A percentile compares a stretch with the other conserved stretches of the same genome.
phyloP scores from a whole-genome alignment of 2,113 vertebrate species.

The Atrichornis clamosus region DNA sequence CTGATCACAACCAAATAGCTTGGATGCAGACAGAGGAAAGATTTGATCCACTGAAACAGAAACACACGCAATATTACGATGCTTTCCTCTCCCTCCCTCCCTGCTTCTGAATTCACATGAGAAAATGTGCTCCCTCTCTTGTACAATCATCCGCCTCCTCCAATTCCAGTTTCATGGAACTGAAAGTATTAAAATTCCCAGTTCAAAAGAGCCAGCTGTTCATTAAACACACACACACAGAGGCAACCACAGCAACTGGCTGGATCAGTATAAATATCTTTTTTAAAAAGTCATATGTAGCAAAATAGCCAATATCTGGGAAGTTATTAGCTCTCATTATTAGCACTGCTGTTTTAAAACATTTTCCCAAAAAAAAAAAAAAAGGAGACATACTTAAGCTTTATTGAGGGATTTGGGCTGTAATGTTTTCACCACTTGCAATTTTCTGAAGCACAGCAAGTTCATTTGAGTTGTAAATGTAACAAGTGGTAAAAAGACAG shows the following conservation, averaged over 20 bases:
- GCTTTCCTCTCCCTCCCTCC: background rate
- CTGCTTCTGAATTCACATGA: constrained; percentile 45
- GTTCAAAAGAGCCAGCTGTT: constrained; percentile 40
- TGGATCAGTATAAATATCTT: background rate
- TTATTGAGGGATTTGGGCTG: background rate
- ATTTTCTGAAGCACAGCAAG: constrained; percentile 28
- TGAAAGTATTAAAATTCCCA: constrained; percentile 35
- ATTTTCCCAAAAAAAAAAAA: background rate
- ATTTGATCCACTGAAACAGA: constrained; percentile 74
- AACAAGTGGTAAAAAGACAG: background rate
- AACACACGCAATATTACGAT: constrained; percentile 47
- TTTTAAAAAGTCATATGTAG: background rate
- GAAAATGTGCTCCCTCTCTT: constrained; percentile 34
- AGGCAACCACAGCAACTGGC: background rate
- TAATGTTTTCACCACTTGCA: background rate
- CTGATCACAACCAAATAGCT: constrained; percentile 86
- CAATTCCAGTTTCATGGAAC: constrained; percentile 11
- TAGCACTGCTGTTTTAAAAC: background rate
- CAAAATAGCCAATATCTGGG: background rate
- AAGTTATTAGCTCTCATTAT: background rate
- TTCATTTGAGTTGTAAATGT: background rate
- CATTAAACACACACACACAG: constrained; percentile 1
- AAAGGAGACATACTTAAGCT: background rate
- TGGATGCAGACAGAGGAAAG: constrained; percentile 82
- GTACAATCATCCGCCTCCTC: constrained; percentile 3